phyloP scores from a whole-genome alignment of 2,113 vertebrate species.

The Setophaga coronata region DNA sequence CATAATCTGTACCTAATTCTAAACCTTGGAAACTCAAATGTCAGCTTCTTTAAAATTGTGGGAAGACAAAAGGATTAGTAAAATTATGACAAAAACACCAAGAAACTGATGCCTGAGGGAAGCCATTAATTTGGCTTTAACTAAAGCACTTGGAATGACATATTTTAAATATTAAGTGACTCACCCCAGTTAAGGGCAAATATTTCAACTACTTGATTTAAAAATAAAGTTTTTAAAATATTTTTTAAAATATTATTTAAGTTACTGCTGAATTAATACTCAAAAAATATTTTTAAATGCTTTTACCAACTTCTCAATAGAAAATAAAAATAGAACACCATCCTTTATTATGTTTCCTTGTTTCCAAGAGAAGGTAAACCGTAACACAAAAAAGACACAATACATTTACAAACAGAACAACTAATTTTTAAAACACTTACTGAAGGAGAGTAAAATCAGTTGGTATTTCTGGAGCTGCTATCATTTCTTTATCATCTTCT shows the following conservation, averaged over 20 bases:
- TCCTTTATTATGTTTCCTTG: neutral
- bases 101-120: neutral
- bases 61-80: neutral
- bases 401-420: neutral
- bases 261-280: neutral
- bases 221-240: neutral
- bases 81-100: neutral
- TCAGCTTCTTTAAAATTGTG: neutral
- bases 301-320: neutral
- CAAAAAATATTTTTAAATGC: neutral
- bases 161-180: neutral
- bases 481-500: slow-evolving; percentile 99
- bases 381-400: neutral
- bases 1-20: neutral
- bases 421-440: slow-evolving; percentile 79
- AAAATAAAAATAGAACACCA: neutral
- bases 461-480: slow-evolving; percentile 99
- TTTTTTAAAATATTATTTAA: neutral
- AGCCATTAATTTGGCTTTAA: neutral
- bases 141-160: neutral
- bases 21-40: neutral
- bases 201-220: neutral
- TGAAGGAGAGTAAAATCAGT: slow-evolving; percentile 94
- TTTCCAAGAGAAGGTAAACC: neutral
- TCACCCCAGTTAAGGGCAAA: neutral